Conservation (phyloP, 2,888 invertebrate species). For the Heliconius aoede region DNA sequence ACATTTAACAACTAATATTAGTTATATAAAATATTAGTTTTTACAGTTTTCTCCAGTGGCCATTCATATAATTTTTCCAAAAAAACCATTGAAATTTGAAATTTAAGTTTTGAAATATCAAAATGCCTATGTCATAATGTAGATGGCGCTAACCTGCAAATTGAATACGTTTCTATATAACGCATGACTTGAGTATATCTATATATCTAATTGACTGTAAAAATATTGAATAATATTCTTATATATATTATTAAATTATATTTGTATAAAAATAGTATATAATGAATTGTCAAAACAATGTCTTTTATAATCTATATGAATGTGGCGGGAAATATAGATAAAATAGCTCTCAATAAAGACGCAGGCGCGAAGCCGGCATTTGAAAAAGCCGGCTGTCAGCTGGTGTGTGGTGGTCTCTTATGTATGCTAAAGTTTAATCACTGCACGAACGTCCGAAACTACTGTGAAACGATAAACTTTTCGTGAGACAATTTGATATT, state of each 20-base stretch:
- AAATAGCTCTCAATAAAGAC: constrained; percentile 46
- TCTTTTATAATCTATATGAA: constrained; percentile 19
- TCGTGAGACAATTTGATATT: background rate
- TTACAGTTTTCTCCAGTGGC: background rate
- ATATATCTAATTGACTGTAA: too few species aligned
- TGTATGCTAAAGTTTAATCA: constrained; percentile 51
- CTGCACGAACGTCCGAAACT: constrained; percentile 49
- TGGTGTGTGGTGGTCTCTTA: constrained; percentile 47
- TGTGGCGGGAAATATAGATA: constrained; percentile 47
- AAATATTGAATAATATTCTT: too few species aligned
- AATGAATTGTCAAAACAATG: background rate
- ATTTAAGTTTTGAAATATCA: too few species aligned
- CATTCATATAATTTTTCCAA: background rate
- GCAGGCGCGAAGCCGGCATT: constrained; percentile 60
- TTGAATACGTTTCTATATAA: too few species aligned
- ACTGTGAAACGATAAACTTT: constrained; percentile 24
- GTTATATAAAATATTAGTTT: background rate
- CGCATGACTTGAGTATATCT: too few species aligned
- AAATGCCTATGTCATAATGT: background rate
- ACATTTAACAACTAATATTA: background rate
- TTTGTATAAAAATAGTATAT: background rate
- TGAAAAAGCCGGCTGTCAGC: constrained; percentile 62
- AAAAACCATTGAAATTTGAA: background rate
- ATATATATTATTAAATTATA: too few species aligned
- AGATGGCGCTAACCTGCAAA: background rate